phyloP scores from a whole-genome alignment of 2,888 invertebrate species.

The Pelosia muscerda region DNA sequence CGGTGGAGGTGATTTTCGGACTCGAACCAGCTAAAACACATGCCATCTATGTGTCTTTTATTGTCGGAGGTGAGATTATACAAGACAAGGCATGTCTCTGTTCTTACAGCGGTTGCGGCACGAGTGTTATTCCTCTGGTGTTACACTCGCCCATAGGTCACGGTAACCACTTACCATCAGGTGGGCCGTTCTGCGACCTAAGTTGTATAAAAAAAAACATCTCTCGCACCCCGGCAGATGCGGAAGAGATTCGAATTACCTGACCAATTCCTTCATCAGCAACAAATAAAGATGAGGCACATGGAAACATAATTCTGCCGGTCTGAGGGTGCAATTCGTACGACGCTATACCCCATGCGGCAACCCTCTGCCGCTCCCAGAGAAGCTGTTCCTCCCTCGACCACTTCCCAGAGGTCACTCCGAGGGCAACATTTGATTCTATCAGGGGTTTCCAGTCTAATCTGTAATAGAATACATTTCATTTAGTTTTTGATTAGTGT shows the following conservation, averaged over 20 bases:
- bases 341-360: slow-evolving; percentile 97
- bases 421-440: slow-evolving; percentile 90
- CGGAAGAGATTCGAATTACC: slow-evolving; percentile 50
- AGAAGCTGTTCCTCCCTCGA: slow-evolving; percentile 96
- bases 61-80: too few species aligned
- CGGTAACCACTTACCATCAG: too few species aligned
- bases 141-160: too few species aligned
- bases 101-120: too few species aligned
- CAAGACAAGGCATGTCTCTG: too few species aligned
- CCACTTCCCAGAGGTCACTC: slow-evolving; percentile 87
- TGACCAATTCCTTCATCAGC: slow-evolving; percentile 85
- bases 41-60: too few species aligned
- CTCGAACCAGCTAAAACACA: too few species aligned
- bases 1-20: too few species aligned
- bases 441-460: slow-evolving; percentile 94
- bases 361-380: slow-evolving; percentile 96
- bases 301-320: slow-evolving; percentile 96
- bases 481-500: background rate
- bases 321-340: slow-evolving; percentile 94
- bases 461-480: slow-evolving; percentile 66
- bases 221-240: background rate
- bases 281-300: slow-evolving; percentile 95
- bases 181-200: too few species aligned
- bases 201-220: too few species aligned
- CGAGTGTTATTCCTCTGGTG: too few species aligned